phyloP scores from a whole-genome alignment of 2,113 vertebrate genomes.

The Columbina picui region DNA sequence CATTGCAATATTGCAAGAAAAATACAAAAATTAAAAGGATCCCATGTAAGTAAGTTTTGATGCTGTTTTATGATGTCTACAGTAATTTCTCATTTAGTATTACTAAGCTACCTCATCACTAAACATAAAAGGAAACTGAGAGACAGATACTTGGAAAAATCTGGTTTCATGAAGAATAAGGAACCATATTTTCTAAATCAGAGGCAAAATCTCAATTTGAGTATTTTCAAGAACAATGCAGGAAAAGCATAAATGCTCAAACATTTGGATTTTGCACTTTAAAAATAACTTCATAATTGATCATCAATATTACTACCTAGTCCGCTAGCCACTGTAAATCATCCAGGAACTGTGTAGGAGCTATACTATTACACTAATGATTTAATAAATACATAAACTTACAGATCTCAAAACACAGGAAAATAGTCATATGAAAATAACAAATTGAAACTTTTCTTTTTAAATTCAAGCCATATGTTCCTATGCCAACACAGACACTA shows the following conservation, averaged over 20 bases:
- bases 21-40: background rate
- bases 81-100: background rate
- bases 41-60: background rate
- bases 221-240: background rate
- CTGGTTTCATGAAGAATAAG: background rate
- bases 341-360: background rate
- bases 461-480: background rate
- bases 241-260: background rate
- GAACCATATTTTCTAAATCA: background rate
- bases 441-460: background rate
- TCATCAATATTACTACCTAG: background rate
- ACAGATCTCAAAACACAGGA: background rate
- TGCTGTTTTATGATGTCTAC: background rate
- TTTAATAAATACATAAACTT: background rate
- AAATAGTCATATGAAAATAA: background rate
- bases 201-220: background rate
- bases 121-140: background rate
- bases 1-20: background rate
- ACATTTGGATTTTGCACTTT: background rate
- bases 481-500: background rate
- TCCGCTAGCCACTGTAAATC: background rate
- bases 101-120: background rate
- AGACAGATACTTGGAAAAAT: background rate
- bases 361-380: background rate
- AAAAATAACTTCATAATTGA: background rate